phyloP scores from a whole-genome alignment of 2,113 vertebrate genomes.

The Clarias batrachus region DNA sequence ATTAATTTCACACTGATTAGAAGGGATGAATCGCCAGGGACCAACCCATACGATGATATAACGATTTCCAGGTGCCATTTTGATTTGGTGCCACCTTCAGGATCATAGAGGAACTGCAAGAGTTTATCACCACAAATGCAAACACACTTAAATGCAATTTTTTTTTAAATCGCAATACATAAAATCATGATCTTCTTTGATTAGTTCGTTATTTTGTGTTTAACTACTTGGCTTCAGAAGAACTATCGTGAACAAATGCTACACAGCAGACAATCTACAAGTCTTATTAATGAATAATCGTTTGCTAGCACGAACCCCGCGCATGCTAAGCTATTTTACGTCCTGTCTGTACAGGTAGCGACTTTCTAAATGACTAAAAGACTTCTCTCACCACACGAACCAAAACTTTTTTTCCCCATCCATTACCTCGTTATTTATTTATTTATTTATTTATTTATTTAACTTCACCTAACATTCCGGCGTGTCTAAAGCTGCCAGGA shows the following conservation, averaged over 20 bases:
- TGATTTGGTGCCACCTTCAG: too few relatives aligned
- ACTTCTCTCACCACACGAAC: not conserved
- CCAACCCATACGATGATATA: too few relatives aligned
- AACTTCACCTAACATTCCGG: not conserved
- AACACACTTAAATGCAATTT: too few relatives aligned
- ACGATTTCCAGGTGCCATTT: too few relatives aligned
- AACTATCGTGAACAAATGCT: too few relatives aligned
- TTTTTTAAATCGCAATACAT: too few relatives aligned
- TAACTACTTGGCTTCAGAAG: not conserved
- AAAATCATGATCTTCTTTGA: not conserved
- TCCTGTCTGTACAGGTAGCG: too few relatives aligned
- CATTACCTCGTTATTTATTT: not conserved
- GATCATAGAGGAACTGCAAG: too few relatives aligned
- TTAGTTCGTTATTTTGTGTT: not conserved
- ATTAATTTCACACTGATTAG: too few relatives aligned
- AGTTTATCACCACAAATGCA: too few relatives aligned
- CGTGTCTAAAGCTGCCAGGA: not conserved
- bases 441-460: not conserved
- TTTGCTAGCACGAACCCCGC: not conserved
- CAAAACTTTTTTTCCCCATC: not conserved
- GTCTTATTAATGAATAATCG: not conserved
- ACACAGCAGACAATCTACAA: not conserved
- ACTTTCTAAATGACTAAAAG: too few relatives aligned
- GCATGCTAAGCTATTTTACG: not conserved
- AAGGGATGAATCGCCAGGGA: too few relatives aligned